A percentile compares a stretch with the other conserved stretches of the same genome.
Evolutionary conservation across 2,797 vertebrate species (phyloP).

Genomic region (Harpagifer antarcticus): DNA sequence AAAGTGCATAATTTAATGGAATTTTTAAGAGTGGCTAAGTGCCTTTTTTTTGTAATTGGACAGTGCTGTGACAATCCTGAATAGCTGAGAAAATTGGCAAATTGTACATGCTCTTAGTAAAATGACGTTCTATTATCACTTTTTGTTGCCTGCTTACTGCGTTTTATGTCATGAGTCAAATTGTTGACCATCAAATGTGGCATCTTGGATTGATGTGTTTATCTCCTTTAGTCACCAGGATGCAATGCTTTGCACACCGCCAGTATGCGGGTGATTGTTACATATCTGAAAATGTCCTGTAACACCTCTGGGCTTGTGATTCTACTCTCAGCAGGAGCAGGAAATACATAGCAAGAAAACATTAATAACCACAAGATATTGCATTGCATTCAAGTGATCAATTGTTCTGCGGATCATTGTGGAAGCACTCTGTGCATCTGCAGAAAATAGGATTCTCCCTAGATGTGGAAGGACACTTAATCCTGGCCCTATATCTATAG

Average conservation of each 20-base stretch:
- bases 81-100: background rate
- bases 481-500: slow-evolving; percentile 56
- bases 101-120: background rate
- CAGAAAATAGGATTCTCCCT: slow-evolving; percentile 52
- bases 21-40: slow-evolving; percentile 9
- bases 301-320: slow-evolving; percentile 9
- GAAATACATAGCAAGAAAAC: slow-evolving; percentile 11
- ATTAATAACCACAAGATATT: slow-evolving; percentile 27
- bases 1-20: slow-evolving; percentile 7
- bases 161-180: background rate
- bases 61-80: slow-evolving; percentile 12
- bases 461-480: slow-evolving; percentile 53
- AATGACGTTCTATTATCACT: background rate
- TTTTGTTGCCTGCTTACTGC: background rate
- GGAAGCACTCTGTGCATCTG: slow-evolving; percentile 43
- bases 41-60: slow-evolving; percentile 17
- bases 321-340: background rate
- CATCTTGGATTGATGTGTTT: slow-evolving; percentile 22
- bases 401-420: slow-evolving; percentile 26
- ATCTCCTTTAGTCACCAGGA: slow-evolving; percentile 9
- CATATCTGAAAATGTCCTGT: slow-evolving; percentile 2
- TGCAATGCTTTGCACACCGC: slow-evolving; percentile 8
- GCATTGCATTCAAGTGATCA: slow-evolving; percentile 30
- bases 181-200: slow-evolving; percentile 14
- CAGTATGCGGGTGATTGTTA: slow-evolving; percentile 6